Evolutionary conservation across 2,888 invertebrate species (phyloP).

Genomic region (Athalia rosae): DNA sequence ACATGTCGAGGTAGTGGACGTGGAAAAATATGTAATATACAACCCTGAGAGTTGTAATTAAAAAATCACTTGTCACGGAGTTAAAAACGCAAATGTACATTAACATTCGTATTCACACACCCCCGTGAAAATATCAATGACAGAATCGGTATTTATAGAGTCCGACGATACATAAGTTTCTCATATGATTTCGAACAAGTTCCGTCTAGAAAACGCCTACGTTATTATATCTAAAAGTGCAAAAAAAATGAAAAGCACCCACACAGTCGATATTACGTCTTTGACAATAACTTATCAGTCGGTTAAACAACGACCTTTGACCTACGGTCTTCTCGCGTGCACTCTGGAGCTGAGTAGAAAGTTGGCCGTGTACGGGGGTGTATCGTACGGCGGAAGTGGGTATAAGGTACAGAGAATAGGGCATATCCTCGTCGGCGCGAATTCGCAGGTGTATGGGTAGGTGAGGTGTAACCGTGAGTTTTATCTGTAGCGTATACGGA

Average conservation of each 20-base stretch:
- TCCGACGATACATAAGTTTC: too few relatives aligned
- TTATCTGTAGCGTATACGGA: too few relatives aligned
- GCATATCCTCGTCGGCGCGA: too few relatives aligned
- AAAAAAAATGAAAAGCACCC: not conserved
- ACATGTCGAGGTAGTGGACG: constrained; percentile 1
- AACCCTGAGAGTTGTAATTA: constrained; percentile 24
- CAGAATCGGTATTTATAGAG: not conserved
- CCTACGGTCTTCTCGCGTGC: constrained; percentile 61
- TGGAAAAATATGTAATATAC: constrained; percentile 9
- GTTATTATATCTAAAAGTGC: not conserved
- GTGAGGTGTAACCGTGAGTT: too few relatives aligned
- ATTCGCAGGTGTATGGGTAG: too few relatives aligned
- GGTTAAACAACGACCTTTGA: constrained; percentile 61
- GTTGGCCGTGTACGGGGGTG: too few relatives aligned
- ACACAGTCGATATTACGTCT: not conserved
- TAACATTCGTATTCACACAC: not conserved
- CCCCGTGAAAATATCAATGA: not conserved
- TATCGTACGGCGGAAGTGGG: too few relatives aligned
- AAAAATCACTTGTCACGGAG: constrained; percentile 41
- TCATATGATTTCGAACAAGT: not conserved
- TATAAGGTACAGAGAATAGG: too few relatives aligned
- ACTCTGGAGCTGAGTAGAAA: constrained; percentile 39
- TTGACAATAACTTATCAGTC: constrained; percentile 53
- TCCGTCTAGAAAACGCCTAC: constrained; percentile 21
- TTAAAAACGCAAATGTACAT: constrained; percentile 17